A percentile compares a stretch with the other conserved stretches of the same genome.
Conservation (phyloP, 1,140 invertebrate species). For the Diabrotica virgifera region DNA sequence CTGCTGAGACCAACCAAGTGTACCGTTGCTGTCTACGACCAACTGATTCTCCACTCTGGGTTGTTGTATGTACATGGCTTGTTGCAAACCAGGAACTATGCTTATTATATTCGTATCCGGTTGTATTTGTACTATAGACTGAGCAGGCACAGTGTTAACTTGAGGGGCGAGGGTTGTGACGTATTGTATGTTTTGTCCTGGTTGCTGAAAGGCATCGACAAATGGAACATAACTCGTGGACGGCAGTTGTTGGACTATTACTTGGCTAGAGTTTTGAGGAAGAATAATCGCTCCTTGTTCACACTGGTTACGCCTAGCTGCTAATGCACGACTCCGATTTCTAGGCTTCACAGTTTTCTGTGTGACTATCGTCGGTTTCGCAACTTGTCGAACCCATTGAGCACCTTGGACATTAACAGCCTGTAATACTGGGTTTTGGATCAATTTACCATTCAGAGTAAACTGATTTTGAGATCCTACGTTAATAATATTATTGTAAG, state of each 20-base stretch:
- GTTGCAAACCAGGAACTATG: constrained; percentile 63
- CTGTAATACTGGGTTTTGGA: constrained; percentile 32
- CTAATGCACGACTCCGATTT: constrained; percentile 30
- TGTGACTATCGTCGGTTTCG: constrained; percentile 27
- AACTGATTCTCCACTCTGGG: constrained; percentile 41
- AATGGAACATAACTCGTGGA: constrained; percentile 67
- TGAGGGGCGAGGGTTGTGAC: constrained; percentile 64
- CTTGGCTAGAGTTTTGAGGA: constrained; percentile 27
- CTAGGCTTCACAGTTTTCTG: constrained; percentile 31
- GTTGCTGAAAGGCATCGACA: constrained; percentile 64
- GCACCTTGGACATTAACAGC: constrained; percentile 32
- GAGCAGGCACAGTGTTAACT: constrained; percentile 38
- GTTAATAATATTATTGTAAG: constrained; percentile 33
- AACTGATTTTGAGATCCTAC: constrained; percentile 35
- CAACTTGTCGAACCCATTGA: constrained; percentile 34
- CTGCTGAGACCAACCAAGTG: constrained; percentile 42
- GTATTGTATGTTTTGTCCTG: constrained; percentile 67
- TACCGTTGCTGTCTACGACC: constrained; percentile 44
- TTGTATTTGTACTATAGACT: constrained; percentile 51
- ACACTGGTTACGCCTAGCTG: constrained; percentile 29
- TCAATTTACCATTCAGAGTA: constrained; percentile 34
- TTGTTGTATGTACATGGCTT: constrained; percentile 44
- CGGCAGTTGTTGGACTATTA: constrained; percentile 63
- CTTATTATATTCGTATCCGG: constrained; percentile 61
- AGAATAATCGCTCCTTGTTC: constrained; percentile 22